Conservation (phyloP, 2,888 invertebrate genomes). For the Aspidiotus destructor region DNA sequence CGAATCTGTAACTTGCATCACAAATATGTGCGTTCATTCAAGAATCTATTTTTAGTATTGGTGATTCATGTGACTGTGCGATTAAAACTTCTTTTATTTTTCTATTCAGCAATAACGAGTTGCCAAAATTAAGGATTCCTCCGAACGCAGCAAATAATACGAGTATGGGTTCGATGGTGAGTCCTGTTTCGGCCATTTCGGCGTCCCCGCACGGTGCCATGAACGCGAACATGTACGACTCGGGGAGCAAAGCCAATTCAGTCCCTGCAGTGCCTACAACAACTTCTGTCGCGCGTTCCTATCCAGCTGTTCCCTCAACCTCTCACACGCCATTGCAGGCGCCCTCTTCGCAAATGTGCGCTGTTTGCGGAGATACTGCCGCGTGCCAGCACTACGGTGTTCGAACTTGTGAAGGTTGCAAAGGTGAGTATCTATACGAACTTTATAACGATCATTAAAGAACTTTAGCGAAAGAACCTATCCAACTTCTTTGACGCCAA, state of each 20-base stretch:
- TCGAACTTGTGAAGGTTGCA: constrained; percentile 96
- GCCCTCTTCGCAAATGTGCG: constrained; percentile 79
- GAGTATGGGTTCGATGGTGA: neutral
- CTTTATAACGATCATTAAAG: no score
- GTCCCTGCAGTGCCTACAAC: neutral
- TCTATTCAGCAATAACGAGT: constrained; percentile 2
- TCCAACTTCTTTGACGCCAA: no score
- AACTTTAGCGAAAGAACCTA: no score
- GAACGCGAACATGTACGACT: neutral
- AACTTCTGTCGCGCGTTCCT: neutral
- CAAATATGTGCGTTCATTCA: no score
- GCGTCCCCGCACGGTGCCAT: constrained; percentile 8
- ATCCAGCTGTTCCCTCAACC: constrained; percentile 35
- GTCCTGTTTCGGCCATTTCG: neutral
- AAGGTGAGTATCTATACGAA: constrained; percentile 48
- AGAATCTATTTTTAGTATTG: no score
- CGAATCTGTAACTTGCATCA: no score
- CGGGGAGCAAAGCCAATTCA: neutral
- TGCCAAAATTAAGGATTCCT: constrained; percentile 8
- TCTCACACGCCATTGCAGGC: constrained; percentile 47
- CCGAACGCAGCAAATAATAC: neutral
- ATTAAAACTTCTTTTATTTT: neutral
- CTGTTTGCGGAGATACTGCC: constrained; percentile 97
- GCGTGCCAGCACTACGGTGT: constrained; percentile 98
- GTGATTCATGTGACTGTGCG: no score